Base-by-base conservation (phyloP, 2,113 vertebrate genomes). In the Plecturocebus donacophilus region DNA sequence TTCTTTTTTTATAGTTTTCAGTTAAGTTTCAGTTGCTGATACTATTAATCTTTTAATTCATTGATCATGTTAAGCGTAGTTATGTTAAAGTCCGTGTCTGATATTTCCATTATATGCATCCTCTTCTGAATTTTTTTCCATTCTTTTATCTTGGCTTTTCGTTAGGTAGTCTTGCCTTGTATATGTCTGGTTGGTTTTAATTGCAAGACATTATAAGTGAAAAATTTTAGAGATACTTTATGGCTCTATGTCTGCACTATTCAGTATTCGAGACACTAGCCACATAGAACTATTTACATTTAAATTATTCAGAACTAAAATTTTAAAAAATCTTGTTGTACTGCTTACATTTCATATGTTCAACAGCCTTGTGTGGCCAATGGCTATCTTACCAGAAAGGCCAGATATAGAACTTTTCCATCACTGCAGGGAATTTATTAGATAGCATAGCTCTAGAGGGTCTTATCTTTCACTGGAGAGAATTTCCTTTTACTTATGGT, bases 281-380 rank as follows among this genome's bases (percentile, higher is more conserved):
- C 56, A 71, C 35, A 40, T 85, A 12, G 71, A 70, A 25, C 23
- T 82, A 10, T 86, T 77, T 91, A 56, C 30, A 64, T 76, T 92
- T 84, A 96, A 91, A 54, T 79, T 83, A 70, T 84, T 90, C 80
- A 87, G 90, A 94, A 96, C 56, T 71, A 42, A 58, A 66, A 42
- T 83, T 52, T 17, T 56, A 25, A 83, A 84, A 76, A 71, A 66
- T 30, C 23, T 71, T 81, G 16, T n/a, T 82, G 40, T 3, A 35
- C 11, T n/a, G 86, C 40, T 16, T 75, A 38, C 27, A 19, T 92
- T 91, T 97, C 64, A 88, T 21, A 54, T 89, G 54, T 32, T 75
- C 49, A 73, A 0, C 35, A 88, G 49, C 35, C 17, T 70, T 5
- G 13, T 23, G 38, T 92, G 80, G 45, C 56, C 73, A 47, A 16